Evolutionary conservation across 2,113 vertebrate genomes (phyloP), one percentile per base, ranked within the genome.

Genomic region (Furnarius figulus): DNA sequence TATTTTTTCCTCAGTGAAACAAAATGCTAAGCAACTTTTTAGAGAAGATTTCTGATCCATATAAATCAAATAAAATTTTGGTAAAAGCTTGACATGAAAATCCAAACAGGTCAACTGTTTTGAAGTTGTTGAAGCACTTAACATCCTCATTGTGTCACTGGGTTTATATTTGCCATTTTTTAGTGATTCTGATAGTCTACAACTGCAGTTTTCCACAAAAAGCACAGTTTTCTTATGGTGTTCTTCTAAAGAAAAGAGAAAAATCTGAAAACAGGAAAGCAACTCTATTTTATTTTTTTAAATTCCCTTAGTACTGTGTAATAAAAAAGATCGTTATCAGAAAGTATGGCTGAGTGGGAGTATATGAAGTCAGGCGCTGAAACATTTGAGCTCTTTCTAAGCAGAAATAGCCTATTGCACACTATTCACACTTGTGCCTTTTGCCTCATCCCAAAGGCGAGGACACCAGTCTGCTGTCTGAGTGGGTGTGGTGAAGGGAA

Each of bases 141-240:
- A 52, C 40, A 49, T 49, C 15, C 4, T 85, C 0, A 0, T 8
- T 71, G 19, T 2, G 4, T 71, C 22, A 4, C 5, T 14, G 3
- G 4, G 52, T 74, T 87, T 62, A 16, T 62, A 49, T 56, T 42
- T 44, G 13, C 4, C 10, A 4, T 59, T 47, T 72, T 59, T 68
- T 15, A 19, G 4, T 82, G 4, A 4, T 65, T 63, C 22, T 59
- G 15, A 4, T 85, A 9, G 2, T 42, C 25, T 71, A 4, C 11
- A 74, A n/a, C 8, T 42, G 39, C n/a, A 37, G 13, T 46, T 87
- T 74, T 49, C 53, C 2, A 1, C 18, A 15, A 14, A 63, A 66
- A 30, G 2, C 49, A 13, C 3, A 21, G 10, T 47, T 78, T 47
- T 39, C 3, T 42, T 63, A 5, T 3, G 5, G 37, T 56, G 7